phyloP scores from a whole-genome alignment of 2,113 vertebrate genomes.

The Electrona antarctica region DNA sequence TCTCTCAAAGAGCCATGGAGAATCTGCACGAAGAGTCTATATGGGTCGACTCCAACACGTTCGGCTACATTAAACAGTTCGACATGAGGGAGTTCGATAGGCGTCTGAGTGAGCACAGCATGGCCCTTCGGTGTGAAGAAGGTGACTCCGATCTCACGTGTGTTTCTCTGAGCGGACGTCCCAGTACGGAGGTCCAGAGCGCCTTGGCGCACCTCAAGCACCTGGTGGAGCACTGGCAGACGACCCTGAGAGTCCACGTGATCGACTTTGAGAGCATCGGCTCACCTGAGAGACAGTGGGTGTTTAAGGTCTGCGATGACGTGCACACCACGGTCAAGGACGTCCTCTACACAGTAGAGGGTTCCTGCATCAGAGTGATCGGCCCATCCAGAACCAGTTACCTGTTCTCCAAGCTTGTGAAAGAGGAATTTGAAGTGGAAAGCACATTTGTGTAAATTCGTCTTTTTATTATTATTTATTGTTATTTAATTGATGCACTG shows the following conservation, averaged over 20 bases:
- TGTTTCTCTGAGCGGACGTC: slow-evolving; percentile 11
- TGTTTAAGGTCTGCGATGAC: slow-evolving; percentile 21
- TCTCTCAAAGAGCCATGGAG: background rate
- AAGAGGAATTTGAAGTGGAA: background rate
- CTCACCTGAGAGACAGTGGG: background rate
- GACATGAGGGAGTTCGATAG: background rate
- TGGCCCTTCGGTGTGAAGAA: background rate
- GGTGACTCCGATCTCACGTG: slow-evolving; percentile 3
- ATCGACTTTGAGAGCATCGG: background rate
- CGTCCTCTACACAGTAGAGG: slow-evolving; percentile 13
- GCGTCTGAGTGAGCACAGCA: background rate
- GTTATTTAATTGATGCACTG: too few relatives aligned
- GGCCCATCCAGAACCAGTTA: background rate
- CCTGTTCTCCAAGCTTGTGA: slow-evolving; percentile 6
- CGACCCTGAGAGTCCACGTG: slow-evolving; percentile 14
- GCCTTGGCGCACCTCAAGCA: background rate
- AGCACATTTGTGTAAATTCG: background rate
- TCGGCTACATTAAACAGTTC: slow-evolving; percentile 42
- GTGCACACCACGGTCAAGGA: fast-evolving
- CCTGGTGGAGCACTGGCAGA: background rate
- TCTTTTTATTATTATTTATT: too few relatives aligned
- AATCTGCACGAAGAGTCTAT: background rate
- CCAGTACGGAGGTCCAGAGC: background rate
- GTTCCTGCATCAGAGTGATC: slow-evolving; percentile 32
- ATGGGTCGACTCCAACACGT: slow-evolving; percentile 43